Evolutionary conservation across 2,113 vertebrate genomes (phyloP).

Genomic region (Cryptotis parvus): DNA sequence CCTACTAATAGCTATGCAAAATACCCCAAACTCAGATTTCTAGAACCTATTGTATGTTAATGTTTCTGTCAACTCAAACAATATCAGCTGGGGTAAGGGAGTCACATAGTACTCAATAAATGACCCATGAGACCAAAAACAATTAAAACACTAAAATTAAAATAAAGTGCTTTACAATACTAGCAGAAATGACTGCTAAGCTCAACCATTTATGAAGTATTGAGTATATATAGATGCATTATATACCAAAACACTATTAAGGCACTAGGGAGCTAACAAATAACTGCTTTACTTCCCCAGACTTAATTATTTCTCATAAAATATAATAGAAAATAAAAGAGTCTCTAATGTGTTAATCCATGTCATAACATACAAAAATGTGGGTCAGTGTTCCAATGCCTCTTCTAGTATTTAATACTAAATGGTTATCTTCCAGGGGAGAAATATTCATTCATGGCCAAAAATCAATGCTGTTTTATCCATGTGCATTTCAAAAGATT

Average conservation of each 20-base stretch:
- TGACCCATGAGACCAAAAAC: too few relatives aligned
- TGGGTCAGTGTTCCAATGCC: not conserved
- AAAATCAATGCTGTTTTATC: conserved; percentile 30
- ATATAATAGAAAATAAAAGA: conserved; percentile 22
- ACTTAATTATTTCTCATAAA: conserved; percentile 20
- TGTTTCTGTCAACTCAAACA: too few relatives aligned
- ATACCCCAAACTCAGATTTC: too few relatives aligned
- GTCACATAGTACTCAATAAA: too few relatives aligned
- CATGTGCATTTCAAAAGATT: conserved; percentile 6
- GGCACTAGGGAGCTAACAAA: not conserved
- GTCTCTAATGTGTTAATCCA: not conserved
- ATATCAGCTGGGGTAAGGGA: too few relatives aligned
- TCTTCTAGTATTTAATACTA: not conserved
- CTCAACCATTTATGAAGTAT: not conserved
- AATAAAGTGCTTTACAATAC: not conserved
- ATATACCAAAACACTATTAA: not conserved
- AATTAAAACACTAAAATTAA: too few relatives aligned
- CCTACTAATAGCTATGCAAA: too few relatives aligned
- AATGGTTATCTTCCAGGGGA: not conserved
- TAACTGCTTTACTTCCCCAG: not conserved
- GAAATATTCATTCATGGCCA: not conserved
- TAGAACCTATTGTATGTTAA: too few relatives aligned
- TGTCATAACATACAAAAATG: not conserved
- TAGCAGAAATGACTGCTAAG: conserved; percentile 36
- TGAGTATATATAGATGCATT: not conserved